Conservation (phyloP, 2,888 invertebrate genomes). For the Chymomyza caudatula region DNA sequence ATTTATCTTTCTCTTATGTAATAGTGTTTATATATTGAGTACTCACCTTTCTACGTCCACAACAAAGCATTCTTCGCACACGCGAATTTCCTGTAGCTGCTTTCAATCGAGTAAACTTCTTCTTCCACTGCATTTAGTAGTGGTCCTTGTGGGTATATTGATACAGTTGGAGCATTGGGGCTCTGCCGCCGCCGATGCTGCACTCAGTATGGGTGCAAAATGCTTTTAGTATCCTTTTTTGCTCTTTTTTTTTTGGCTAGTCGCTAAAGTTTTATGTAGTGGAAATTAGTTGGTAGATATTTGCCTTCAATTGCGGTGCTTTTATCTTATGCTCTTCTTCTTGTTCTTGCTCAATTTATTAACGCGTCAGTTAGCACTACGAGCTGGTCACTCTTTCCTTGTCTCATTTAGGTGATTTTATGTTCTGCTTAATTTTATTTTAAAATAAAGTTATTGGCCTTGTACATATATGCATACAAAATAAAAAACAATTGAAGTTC, state of each 20-base stretch:
- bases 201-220: background rate
- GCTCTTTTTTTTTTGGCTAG: background rate
- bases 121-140: constrained; percentile 88
- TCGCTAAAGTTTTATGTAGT: constrained; percentile 16
- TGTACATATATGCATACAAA: constrained; percentile 20
- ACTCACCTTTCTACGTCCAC: constrained; percentile 95
- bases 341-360: background rate
- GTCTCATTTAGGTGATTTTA: background rate
- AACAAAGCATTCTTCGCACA: constrained; percentile 93
- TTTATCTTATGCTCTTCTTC: background rate
- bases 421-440: constrained; percentile 26
- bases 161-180: constrained; percentile 48
- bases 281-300: background rate
- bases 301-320: background rate
- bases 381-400: background rate
- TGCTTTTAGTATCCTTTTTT: constrained; percentile 25
- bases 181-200: constrained; percentile 25
- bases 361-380: background rate
- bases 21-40: background rate
- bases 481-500: constrained; percentile 53
- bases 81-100: constrained; percentile 87
- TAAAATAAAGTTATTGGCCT: constrained; percentile 51
- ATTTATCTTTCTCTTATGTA: background rate
- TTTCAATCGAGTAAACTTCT: constrained; percentile 89
- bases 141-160: constrained; percentile 65